phyloP scores from a whole-genome alignment of 1,140 invertebrate species.

The Cecropterus lyciades region DNA sequence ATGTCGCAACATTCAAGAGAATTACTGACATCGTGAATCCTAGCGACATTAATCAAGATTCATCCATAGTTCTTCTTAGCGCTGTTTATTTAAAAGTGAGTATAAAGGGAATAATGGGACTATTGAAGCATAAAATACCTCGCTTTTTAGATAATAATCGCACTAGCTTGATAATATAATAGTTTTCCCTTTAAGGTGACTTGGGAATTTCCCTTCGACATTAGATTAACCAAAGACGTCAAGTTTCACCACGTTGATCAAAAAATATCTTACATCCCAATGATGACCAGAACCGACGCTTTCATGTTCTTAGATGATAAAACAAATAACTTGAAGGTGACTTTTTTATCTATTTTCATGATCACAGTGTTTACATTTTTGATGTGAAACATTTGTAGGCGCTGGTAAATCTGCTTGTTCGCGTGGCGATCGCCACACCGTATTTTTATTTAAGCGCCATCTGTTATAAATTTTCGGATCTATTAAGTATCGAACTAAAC shows the following conservation, averaged over 20 bases:
- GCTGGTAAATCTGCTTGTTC: too few relatives aligned
- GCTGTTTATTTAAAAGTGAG: constrained; percentile 53
- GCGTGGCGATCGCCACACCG: too few relatives aligned
- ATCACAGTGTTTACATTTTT: too few relatives aligned
- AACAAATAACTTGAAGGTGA: constrained; percentile 43
- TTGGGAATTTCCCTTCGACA: constrained; percentile 53
- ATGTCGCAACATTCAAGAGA: constrained; percentile 41
- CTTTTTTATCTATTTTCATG: too few relatives aligned
- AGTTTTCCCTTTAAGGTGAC: constrained; percentile 44
- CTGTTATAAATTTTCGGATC: too few relatives aligned
- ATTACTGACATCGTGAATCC: constrained; percentile 43
- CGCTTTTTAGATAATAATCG: too few relatives aligned
- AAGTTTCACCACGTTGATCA: constrained; percentile 42
- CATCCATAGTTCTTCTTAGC: constrained; percentile 48
- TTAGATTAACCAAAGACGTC: constrained; percentile 36
- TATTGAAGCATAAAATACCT: too few relatives aligned
- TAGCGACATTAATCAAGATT: constrained; percentile 46
- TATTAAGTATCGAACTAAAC: too few relatives aligned
- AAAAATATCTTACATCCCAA: constrained; percentile 38
- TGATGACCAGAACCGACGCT: constrained; percentile 48
- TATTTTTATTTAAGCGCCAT: too few relatives aligned
- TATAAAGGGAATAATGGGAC: not conserved
- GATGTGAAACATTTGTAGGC: too few relatives aligned
- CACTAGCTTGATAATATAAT: too few relatives aligned
- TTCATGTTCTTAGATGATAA: constrained; percentile 39